Conservation (phyloP, 2,888 invertebrate genomes). For the Pyralis farinalis region DNA sequence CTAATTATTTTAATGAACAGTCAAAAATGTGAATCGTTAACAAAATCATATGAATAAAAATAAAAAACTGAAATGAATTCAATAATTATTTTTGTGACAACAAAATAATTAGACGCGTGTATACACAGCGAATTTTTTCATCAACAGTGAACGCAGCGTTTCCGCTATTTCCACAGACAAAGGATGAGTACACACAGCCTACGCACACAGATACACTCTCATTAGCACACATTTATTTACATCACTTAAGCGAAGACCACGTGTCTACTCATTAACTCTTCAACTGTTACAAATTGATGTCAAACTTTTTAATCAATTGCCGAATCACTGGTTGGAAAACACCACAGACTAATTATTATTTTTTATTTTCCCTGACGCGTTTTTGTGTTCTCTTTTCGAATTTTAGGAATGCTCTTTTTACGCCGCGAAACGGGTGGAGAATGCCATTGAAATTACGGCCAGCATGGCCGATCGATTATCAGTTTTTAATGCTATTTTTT, state of each 20-base stretch:
- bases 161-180: slow-evolving; percentile 39
- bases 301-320: slow-evolving; percentile 49
- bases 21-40: too few species aligned
- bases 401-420: slow-evolving; percentile 49
- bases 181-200: slow-evolving; percentile 36
- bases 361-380: slow-evolving; percentile 27
- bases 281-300: slow-evolving; percentile 29
- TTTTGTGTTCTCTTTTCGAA: slow-evolving; percentile 38
- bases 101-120: neutral
- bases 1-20: too few species aligned
- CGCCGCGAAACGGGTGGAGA: slow-evolving; percentile 61
- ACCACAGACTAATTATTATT: slow-evolving; percentile 12
- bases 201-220: slow-evolving; percentile 64
- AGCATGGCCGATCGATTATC: slow-evolving; percentile 57
- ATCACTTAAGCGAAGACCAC: slow-evolving; percentile 62
- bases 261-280: slow-evolving; percentile 48
- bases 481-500: slow-evolving; percentile 31
- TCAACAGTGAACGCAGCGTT: slow-evolving; percentile 41
- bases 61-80: too few species aligned
- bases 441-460: slow-evolving; percentile 48
- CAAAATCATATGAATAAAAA: too few species aligned
- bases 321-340: slow-evolving; percentile 17
- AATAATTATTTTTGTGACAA: too few species aligned
- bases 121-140: slow-evolving; percentile 35
- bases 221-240: slow-evolving; percentile 74